phyloP scores from a whole-genome alignment of 2,113 vertebrate genomes.

The Coracopsis vasa region DNA sequence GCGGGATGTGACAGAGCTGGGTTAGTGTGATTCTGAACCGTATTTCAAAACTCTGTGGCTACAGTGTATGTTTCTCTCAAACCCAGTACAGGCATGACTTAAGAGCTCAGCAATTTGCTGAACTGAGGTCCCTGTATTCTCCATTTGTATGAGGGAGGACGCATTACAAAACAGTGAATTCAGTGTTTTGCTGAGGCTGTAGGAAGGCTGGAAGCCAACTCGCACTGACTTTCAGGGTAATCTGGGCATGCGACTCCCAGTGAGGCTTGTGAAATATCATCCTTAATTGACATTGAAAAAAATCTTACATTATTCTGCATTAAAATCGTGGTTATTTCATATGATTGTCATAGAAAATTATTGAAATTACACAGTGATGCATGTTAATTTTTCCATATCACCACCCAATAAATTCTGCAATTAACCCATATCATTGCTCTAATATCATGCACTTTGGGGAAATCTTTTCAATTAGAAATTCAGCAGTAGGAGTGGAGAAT shows the following conservation, averaged over 20 bases:
- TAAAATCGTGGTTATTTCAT: not conserved
- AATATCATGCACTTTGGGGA: conserved; percentile 29
- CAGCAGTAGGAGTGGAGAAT: not conserved
- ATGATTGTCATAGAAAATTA: conserved; percentile 14
- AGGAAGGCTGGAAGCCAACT: not conserved
- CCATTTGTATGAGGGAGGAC: not conserved
- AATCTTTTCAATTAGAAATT: conserved; percentile 53
- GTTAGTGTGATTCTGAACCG: not conserved
- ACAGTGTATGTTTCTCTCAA: not conserved
- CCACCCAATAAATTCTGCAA: conserved; percentile 19
- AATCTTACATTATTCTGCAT: not conserved
- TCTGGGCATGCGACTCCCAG: not conserved
- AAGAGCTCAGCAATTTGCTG: not conserved
- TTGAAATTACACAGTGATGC: not conserved
- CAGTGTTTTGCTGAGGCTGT: not conserved
- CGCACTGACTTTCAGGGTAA: not conserved
- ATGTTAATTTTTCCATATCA: conserved; percentile 39
- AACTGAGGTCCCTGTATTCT: not conserved
- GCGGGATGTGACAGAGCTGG: not conserved
- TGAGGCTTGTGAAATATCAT: not conserved
- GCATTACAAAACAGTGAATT: not conserved
- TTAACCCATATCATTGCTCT: conserved; percentile 43
- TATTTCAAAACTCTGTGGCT: not conserved
- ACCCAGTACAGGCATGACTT: not conserved
- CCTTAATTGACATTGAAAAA: not conserved